Percentiles rank a stretch among this genome's conserved stretches.
phyloP scores from a whole-genome alignment of 2,113 vertebrate genomes.

The Girardinichthys multiradiatus region DNA sequence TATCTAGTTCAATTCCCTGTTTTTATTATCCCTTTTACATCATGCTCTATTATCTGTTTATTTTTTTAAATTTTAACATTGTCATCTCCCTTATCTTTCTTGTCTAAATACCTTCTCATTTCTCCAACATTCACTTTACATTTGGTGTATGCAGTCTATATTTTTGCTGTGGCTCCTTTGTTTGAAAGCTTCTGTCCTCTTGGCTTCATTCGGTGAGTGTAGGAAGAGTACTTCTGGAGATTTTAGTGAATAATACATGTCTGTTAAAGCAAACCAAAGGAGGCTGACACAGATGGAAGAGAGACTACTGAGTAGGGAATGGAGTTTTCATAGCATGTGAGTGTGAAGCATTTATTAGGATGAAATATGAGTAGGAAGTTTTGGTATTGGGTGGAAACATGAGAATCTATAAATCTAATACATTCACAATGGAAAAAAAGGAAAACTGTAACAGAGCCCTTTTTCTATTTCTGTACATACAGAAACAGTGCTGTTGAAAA shows the following conservation, averaged over 20 bases:
- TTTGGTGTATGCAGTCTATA: too few species aligned
- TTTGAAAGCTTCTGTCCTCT: not conserved
- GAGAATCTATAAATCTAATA: conserved; percentile 9
- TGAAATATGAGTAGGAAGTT: conserved; percentile 35
- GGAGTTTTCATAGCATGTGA: conserved; percentile 52
- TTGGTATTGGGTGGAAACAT: conserved; percentile 10
- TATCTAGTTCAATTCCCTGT: too few species aligned
- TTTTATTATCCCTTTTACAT: too few species aligned
- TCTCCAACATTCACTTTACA: too few species aligned
- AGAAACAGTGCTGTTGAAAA: not conserved
- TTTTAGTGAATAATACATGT: conserved; percentile 65
- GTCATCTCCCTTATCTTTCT: too few species aligned
- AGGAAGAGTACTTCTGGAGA: conserved; percentile 28
- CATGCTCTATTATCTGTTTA: too few species aligned
- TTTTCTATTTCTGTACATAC: not conserved
- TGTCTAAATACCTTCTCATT: too few species aligned
- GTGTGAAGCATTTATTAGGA: conserved; percentile 34
- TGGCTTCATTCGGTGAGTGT: conserved; percentile 6
- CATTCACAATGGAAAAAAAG: not conserved
- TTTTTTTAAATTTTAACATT: too few species aligned
- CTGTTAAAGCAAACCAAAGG: conserved; percentile 9
- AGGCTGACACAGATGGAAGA: conserved; percentile 52
- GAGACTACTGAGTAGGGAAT: conserved; percentile 44
- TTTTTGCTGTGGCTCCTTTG: not conserved
- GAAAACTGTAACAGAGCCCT: not conserved